phyloP scores from a whole-genome alignment of 2,113 vertebrate species.

The Actenoides lindsayi region DNA sequence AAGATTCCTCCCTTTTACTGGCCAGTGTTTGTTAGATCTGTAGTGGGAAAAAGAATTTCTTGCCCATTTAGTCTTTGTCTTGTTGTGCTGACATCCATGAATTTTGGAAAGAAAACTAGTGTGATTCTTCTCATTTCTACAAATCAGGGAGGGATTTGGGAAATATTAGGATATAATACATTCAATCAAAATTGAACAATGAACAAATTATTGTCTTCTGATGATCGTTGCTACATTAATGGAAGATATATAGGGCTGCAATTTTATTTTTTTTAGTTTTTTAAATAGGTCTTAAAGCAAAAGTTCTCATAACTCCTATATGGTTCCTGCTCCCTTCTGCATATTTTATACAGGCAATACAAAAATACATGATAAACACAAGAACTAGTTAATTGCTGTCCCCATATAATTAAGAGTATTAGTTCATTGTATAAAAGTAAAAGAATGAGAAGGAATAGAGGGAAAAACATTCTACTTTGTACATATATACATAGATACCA shows the following conservation, averaged over 20 bases:
- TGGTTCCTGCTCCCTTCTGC: accelerated
- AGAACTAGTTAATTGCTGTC: not conserved
- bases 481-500: not conserved
- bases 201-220: not conserved
- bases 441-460: not conserved
- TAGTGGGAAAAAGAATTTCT: not conserved
- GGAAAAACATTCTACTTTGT: accelerated
- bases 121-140: not conserved
- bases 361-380: not conserved
- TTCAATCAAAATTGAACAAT: not conserved
- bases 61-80: not conserved
- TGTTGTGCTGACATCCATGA: not conserved
- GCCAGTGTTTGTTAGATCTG: not conserved
- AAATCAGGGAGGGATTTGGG: not conserved
- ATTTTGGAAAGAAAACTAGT: not conserved
- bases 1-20: not conserved
- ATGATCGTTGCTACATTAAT: not conserved
- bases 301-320: not conserved
- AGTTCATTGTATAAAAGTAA: not conserved
- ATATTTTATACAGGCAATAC: not conserved
- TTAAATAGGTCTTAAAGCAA: not conserved
- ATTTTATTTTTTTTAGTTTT: not conserved
- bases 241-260: not conserved
- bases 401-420: not conserved
- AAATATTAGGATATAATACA: not conserved